Evolutionary conservation across 2,797 vertebrate species (phyloP), one percentile per base, ranked within the genome.

Genomic region (Darevskia mixta): DNA sequence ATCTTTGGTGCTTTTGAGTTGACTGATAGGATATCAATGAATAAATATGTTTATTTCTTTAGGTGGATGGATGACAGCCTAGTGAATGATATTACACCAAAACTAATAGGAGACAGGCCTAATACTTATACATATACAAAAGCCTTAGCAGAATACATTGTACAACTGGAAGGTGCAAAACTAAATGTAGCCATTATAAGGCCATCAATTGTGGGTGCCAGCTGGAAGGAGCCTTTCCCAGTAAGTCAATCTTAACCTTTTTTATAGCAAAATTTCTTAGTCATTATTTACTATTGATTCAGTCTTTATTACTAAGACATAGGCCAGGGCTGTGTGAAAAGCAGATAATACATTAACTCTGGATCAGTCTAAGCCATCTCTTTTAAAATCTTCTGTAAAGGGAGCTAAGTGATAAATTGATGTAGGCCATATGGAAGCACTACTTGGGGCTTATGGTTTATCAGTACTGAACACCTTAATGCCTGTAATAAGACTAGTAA

Each of bases 11-110:
- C 27, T 78, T 43, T n/a, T 25, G 32, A 82, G 2, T 45, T 13
- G 45, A 64, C 20, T 27, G 72, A 18, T 29, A 55, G 15, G n/a
- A 10, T 73, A 23, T 79, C 25, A 45, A 18, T 61, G 66, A 75
- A 81, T 80, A 85, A 87, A 64, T 73, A 58, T 35, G 13, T 79
- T 80, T 94, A 89, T 92, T 84, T 94, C 86, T 92, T 88, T 89
- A 99, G 99, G 93, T 99, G 99, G 99, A 99, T 99, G 99, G 99
- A 99, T 90, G 98, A 99, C 66, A 97, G 98, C 85, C 95, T 99
- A 89, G 98, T 99, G 87, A 97, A 98, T 72, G 96, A 98, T 73
- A 98, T 99, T 93, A 99, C 98, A 35, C 98, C 99, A 71, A 99
- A 98, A 92, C 96, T 99, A 87, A 97, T 99, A 80, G 98, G 98